phyloP scores from a whole-genome alignment of 53 echinoderm and acorn worm genomes.

The Apostichopus leukothele region DNA sequence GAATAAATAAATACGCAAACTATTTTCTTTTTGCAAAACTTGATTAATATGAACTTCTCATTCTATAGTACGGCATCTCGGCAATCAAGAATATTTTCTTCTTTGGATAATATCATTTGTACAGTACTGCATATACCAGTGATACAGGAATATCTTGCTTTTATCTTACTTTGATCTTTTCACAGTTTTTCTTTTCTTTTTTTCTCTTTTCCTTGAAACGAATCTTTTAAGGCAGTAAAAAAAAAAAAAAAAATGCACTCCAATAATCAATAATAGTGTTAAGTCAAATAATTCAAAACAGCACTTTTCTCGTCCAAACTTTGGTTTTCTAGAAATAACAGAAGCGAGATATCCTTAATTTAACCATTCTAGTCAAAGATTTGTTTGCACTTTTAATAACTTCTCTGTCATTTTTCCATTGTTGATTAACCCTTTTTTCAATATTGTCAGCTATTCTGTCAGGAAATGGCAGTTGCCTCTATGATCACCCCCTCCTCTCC shows the following conservation, averaged over 20 bases:
- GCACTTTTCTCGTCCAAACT: neutral
- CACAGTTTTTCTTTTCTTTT: neutral
- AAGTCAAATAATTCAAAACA: neutral
- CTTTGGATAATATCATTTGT: neutral
- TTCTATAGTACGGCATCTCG: neutral
- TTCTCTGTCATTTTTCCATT: too few species aligned
- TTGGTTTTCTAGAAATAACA: too few species aligned
- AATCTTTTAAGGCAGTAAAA: neutral
- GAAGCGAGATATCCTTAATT: too few species aligned
- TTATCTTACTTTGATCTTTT: neutral
- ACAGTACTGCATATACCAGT: neutral
- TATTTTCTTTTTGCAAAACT: neutral
- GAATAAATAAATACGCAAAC: neutral
- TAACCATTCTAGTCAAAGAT: too few species aligned
- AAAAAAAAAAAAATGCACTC: neutral
- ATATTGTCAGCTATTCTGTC: too few species aligned
- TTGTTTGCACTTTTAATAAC: too few species aligned
- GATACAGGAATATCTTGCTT: neutral
- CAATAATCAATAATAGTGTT: neutral
- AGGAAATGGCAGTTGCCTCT: too few species aligned
- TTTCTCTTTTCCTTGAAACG: neutral
- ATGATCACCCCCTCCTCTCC: too few species aligned
- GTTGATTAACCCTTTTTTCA: too few species aligned
- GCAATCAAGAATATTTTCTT: neutral
- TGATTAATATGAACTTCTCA: neutral